Evolutionary conservation across 2,113 vertebrate species (phyloP), one percentile per base, ranked within the genome.

Genomic region (Sapayoa aenigma): DNA sequence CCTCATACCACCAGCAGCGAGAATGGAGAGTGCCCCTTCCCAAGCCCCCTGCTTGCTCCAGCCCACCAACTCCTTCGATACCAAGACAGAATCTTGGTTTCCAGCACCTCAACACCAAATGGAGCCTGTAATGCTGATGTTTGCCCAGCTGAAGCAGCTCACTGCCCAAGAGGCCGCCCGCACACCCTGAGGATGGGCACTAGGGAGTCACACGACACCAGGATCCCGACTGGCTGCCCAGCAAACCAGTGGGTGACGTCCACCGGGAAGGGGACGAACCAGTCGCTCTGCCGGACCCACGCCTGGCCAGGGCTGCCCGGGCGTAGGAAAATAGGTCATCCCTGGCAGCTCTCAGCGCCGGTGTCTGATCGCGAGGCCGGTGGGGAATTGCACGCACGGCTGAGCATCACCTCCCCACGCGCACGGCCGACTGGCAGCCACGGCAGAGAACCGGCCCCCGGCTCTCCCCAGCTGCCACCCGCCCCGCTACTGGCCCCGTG

Each of bases 311-410:
- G 25, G 66, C 67, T 10, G 21, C 91, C 88, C 20, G 7, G 77
- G 66, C 9, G 3, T 27, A 96, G 76, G 97, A 96, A 98, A 98
- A 98, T 98, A 98, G 98, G 98, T 98, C 98, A 98, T 69, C 37
- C 91, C 87, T 6, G 18, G 96, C 97, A 96, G 95, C 93, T 91
- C 62, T 9, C 87, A 41, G 76, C 13, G 87, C 96, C 82, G 55
- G 93, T 94, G 95, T 85, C 91, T 94, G 93, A 82, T 73, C 49
- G n/a, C 33, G 1, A n/a, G 94, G 96, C 95, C 87, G 65, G 95
- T 87, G 93, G 92, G 93, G 83, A 93, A 94, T 25, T 28, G 87
- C 91, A 95, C 49, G 89, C 95, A 89, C 41, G 91, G 94, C 95
- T 96, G 86, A 84, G 89, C 91, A 94, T 96, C 87, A 2, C 82